Base-by-base conservation (phyloP, 1,140 invertebrate genomes). In the Condylostylus longicornis region DNA sequence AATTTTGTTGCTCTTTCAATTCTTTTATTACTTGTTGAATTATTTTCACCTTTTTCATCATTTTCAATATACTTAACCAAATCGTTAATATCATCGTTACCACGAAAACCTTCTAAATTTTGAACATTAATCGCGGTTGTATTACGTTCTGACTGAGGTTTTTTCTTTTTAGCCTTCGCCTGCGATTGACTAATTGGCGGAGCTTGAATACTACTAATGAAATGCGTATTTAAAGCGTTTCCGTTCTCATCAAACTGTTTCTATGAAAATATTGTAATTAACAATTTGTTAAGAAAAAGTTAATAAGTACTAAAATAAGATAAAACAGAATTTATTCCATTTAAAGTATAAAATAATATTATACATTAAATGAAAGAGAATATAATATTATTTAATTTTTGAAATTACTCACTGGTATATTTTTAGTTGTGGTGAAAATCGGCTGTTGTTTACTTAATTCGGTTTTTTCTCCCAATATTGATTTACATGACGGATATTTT, bases 31-130 rank as follows among this genome's bases (percentile, higher is more conserved):
- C 37, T 19, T 41, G 48, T 35, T 14, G 39, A 29, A 31, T 37
- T 38, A 14, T 42, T 34, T 46, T 43, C 27, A 41, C 20, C 39
- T 6, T 8, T 9, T 10, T 21, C 29, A 4, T 27, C 33, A 38
- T 13, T 43, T 42, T 67, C 65, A 21, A 70, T 69, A 33, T 59
- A 70, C 32, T 65, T 56, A 17, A 70, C 49, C 25, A 70, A 32
- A 37, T 53, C 47, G 33, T 69, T 63, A n/a, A 69, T 54, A 4
- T 72, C 66, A 41, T 70, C 67, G 3, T 67, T 59, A 38, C 71
- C 67, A 20, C 70, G 63, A 53, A 72, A 70, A 4, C 73, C 73
- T 20, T 68, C 67, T 18, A 75, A 50, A 0, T 49, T 65, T 43
- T 72, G 63, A 0, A 70, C 65, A 41, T 65, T 63, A 13, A 72